Percentiles rank a stretch among this genome's conserved stretches.
These are phyloP conservation scores for Yponomeuta sedellus DNA, from an alignment of 2,888 invertebrate genomes.

Conservation along the genomic window DNA sequence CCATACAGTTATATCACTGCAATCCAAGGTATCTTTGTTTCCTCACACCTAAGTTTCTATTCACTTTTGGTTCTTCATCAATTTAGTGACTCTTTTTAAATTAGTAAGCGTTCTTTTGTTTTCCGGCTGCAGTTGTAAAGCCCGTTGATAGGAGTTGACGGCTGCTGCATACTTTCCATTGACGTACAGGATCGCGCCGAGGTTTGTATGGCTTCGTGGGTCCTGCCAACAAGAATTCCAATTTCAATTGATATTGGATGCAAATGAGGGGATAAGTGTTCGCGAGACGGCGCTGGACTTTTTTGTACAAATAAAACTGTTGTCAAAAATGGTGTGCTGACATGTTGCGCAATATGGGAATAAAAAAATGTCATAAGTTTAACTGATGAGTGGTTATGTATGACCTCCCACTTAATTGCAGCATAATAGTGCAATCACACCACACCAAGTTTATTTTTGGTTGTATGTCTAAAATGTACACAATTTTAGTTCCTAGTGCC, in stretches of 20 bases:
- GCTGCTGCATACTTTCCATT: conserved; percentile 94
- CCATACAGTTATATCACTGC: too few species aligned
- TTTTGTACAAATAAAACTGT: too few species aligned
- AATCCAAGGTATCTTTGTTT: background rate
- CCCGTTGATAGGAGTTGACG: conserved; percentile 89
- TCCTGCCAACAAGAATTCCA: conserved; percentile 71
- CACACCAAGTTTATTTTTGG: too few species aligned
- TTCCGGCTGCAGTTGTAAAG: conserved; percentile 89
- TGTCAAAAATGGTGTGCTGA: too few species aligned
- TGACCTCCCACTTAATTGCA: too few species aligned
- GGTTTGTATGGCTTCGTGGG: conserved; percentile 93
- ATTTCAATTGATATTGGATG: background rate
- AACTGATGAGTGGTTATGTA: too few species aligned
- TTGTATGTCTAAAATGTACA: too few species aligned
- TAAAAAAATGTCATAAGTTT: too few species aligned
- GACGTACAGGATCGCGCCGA: conserved; percentile 95
- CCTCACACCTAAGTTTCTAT: background rate
- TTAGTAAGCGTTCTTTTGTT: conserved; percentile 93
- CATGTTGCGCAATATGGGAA: too few species aligned
- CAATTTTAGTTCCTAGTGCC: too few species aligned
- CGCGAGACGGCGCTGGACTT: background rate
- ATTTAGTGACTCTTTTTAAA: conserved; percentile 77
- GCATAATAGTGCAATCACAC: too few species aligned
- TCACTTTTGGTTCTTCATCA: conserved; percentile 47
- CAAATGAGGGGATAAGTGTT: background rate